phyloP scores from a whole-genome alignment of 2,888 invertebrate genomes.

The Poecilus cupreus region DNA sequence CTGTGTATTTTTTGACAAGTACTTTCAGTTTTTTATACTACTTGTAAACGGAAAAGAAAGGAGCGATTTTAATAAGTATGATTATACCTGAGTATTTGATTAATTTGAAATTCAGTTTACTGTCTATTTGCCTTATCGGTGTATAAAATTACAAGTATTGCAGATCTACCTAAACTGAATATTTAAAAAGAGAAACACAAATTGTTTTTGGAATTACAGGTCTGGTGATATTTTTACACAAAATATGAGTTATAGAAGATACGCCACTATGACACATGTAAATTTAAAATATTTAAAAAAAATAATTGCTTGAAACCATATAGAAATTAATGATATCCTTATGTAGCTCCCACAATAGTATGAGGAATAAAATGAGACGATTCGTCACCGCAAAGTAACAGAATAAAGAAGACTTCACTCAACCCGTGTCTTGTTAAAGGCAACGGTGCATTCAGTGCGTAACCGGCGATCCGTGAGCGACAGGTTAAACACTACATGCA shows the following conservation, averaged over 20 bases:
- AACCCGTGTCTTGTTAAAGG: not conserved
- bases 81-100: not conserved
- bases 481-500: not conserved
- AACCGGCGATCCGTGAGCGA: not conserved
- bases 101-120: not conserved
- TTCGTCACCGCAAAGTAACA: slow-evolving; percentile 25
- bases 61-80: not conserved
- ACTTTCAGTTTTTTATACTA: not conserved
- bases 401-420: not conserved
- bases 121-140: not conserved
- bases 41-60: slow-evolving; percentile 6
- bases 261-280: not conserved
- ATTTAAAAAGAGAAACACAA: no score
- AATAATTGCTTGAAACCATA: no score
- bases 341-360: not conserved
- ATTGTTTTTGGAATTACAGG: no score
- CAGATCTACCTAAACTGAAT: no score
- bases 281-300: no score
- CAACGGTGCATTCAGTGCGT: slow-evolving; percentile 8
- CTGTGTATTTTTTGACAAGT: slow-evolving; percentile 15
- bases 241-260: not conserved
- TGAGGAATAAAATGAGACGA: no score
- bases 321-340: no score
- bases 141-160: not conserved
- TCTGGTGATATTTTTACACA: not conserved